These are phyloP conservation scores for Nylanderia fulva DNA, from an alignment of 1,140 invertebrate species.

Conservation along the genomic window DNA sequence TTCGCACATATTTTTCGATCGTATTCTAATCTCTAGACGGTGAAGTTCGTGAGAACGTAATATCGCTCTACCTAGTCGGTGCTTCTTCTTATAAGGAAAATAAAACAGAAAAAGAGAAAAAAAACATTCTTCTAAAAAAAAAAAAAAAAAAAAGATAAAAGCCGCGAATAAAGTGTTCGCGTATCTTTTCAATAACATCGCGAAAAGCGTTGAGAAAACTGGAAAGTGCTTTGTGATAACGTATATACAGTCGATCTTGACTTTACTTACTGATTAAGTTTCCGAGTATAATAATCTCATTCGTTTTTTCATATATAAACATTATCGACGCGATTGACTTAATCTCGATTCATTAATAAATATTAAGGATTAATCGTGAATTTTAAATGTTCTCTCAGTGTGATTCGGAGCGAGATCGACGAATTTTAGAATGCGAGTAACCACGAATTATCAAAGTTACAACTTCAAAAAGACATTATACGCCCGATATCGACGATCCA, in stretches of 20 bases:
- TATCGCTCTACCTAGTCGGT: conserved; percentile 49
- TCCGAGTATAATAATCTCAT: conserved; percentile 19
- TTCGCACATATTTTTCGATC: conserved; percentile 84
- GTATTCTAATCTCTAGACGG: conserved; percentile 78
- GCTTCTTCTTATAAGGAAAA: conserved; percentile 56
- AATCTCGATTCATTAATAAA: conserved; percentile 15
- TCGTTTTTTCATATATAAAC: conserved; percentile 3
- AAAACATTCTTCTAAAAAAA: conserved; percentile 14
- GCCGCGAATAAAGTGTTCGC: background rate
- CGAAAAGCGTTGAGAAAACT: conserved; percentile 37
- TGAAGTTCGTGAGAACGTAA: conserved; percentile 40
- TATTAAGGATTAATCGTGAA: conserved; percentile 21
- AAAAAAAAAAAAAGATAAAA: conserved; percentile 1
- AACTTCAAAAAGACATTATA: conserved; percentile 4
- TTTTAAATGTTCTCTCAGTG: conserved; percentile 20
- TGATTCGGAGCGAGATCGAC: background rate
- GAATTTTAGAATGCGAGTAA: background rate
- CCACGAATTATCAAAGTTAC: background rate
- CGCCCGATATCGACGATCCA: background rate
- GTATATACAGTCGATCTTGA: conserved; percentile 39
- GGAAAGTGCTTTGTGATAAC: conserved; percentile 58
- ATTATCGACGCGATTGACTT: conserved; percentile 16
- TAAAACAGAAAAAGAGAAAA: conserved; percentile 13
- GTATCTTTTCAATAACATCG: conserved; percentile 24
- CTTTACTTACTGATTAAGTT: conserved; percentile 48